Base-by-base conservation (phyloP, 2,113 vertebrate species). In the Sorex fumeus region DNA sequence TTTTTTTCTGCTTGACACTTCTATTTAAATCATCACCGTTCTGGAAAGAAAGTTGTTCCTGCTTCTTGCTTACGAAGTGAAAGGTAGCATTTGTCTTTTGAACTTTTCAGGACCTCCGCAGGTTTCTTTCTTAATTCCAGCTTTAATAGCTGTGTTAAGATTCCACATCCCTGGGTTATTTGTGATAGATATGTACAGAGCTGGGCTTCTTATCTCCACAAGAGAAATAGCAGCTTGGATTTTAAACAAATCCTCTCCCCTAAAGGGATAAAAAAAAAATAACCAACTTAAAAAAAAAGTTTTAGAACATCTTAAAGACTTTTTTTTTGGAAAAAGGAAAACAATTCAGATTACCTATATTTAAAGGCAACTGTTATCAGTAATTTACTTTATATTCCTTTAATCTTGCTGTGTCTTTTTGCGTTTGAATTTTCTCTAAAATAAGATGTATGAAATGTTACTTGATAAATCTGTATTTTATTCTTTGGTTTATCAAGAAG, bases 1-100 rank as follows among this genome's bases (percentile, higher is more conserved):
- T 91, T n/a, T 28, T 62, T 15, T 86, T 32, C 77, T 71, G 13
- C 32, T 45, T 9, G 50, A 47, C 2, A 12, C 7, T 21, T 45
- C 78, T 34, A 32, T 60, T 90, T 25, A 78, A 94, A 9, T 27
- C 28, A 53, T 15, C 34, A 78, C 85, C 43, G 15, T 72, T 62
- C 23, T 71, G 23, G 19, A 36, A 79, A 81, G n/a, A 90, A 88
- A 40, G 7, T 53, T 85, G 43, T 40, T 6, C 9, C 19, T 74
- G 28, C 40, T 66, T 67, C 25, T 50, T 7, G 2, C 16, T 50
- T 76, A 77, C 18, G 50, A 70, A 71, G 23, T 69, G 32, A 88
- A 92, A 66, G 18, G 19, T 47, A 11, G 12, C 34, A 83, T 92
- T 92, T 81, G 25, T 90, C 66, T 94, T 87, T 91, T 70, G 69